Percentiles rank a stretch among this genome's conserved stretches.
These are phyloP conservation scores for Sisor rabdophorus DNA, from an alignment of 2,113 vertebrate genomes.

Conservation along the genomic window DNA sequence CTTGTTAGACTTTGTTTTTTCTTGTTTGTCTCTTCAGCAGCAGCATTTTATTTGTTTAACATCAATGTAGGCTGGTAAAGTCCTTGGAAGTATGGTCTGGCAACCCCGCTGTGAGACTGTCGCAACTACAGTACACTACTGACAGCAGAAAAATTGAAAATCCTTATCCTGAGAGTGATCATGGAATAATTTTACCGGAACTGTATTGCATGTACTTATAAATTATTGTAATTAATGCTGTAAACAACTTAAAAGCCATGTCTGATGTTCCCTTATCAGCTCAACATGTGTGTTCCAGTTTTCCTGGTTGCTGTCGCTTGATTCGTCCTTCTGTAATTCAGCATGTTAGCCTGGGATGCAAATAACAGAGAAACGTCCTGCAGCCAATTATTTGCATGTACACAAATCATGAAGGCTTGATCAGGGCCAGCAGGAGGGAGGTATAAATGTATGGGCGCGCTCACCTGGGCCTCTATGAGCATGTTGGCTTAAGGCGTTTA, in stretches of 20 bases:
- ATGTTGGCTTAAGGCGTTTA: constrained; percentile 37
- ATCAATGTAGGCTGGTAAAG: no score
- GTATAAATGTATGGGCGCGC: constrained; percentile 49
- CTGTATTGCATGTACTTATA: background rate
- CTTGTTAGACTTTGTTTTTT: no score
- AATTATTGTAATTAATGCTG: constrained; percentile 8
- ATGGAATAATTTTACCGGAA: background rate
- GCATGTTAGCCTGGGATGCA: constrained; percentile 54
- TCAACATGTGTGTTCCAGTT: constrained; percentile 15
- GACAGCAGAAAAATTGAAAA: constrained; percentile 15
- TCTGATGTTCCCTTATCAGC: constrained; percentile 7
- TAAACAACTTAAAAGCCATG: background rate
- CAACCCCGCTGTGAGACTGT: background rate
- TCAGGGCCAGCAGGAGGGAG: constrained; percentile 37
- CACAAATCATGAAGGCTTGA: constrained; percentile 53
- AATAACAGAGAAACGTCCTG: constrained; percentile 60
- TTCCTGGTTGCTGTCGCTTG: constrained; percentile 28
- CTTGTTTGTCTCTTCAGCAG: no score
- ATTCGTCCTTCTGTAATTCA: constrained; percentile 50
- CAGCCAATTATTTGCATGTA: constrained; percentile 60
- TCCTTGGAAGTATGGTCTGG: background rate
- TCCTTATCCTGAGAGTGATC: background rate
- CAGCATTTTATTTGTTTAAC: no score
- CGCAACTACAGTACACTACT: background rate
- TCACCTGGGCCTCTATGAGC: constrained; percentile 29